Evolutionary conservation across 2,888 invertebrate species (phyloP).

Genomic region (Homarus gammarus): DNA sequence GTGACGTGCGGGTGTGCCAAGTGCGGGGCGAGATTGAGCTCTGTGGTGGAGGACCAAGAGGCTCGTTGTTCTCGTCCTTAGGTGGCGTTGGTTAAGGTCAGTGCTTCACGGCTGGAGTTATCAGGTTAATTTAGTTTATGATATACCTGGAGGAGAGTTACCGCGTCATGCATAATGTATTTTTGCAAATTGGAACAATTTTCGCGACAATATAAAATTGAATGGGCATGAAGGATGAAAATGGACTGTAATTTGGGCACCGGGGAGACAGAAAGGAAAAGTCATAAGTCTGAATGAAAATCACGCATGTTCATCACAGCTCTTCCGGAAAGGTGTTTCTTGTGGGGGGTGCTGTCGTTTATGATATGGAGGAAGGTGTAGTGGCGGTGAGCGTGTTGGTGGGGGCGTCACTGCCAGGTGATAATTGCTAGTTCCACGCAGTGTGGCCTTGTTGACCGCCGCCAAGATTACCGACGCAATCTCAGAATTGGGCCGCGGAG

Average conservation of each 20-base stretch:
- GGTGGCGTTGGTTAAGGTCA: conserved; percentile 18
- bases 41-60: not conserved
- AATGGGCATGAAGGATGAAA: conserved; percentile 68
- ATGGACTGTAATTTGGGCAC: conserved; percentile 58
- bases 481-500: not conserved
- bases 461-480: not conserved
- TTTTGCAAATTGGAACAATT: conserved; percentile 70
- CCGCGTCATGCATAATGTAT: conserved; percentile 70
- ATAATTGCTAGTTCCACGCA: not conserved
- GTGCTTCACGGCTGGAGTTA: conserved; percentile 40
- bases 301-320: not conserved
- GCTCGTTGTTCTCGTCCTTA: not conserved
- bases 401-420: not conserved
- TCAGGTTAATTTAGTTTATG: conserved; percentile 70
- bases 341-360: not conserved
- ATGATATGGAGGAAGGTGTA: not conserved
- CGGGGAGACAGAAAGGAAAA: not conserved
- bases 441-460: not conserved
- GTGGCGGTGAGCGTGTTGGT: conserved; percentile 4
- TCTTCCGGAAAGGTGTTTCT: not conserved
- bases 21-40: not conserved
- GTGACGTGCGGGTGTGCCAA: not conserved
- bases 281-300: conserved; percentile 17
- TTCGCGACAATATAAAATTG: conserved; percentile 72
- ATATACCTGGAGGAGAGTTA: conserved; percentile 69